A percentile compares a stretch with the other conserved stretches of the same genome.
phyloP scores from a whole-genome alignment of 2,797 vertebrate species.

The Sebastes iracundus region DNA sequence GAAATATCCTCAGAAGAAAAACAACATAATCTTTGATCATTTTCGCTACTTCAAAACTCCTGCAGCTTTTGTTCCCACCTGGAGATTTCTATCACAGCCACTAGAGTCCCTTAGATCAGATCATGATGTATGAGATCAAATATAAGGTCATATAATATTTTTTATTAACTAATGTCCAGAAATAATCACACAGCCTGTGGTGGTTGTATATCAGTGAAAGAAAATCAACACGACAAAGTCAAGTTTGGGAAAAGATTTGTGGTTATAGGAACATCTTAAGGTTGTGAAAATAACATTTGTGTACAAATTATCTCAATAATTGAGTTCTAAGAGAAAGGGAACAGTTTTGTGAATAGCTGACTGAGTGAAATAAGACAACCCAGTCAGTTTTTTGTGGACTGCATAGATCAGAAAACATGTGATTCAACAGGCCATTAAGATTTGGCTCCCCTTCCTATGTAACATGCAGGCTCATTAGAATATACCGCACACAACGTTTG shows the following conservation, averaged over 20 bases:
- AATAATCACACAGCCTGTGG: background rate
- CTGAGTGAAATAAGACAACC: too few relatives aligned
- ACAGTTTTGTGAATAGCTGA: background rate
- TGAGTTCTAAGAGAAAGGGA: background rate
- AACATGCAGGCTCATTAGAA: too few relatives aligned
- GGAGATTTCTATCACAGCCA: background rate
- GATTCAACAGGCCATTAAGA: too few relatives aligned
- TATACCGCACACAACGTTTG: too few relatives aligned
- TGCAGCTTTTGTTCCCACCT: background rate
- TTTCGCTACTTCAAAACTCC: constrained; percentile 17
- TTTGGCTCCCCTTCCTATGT: too few relatives aligned
- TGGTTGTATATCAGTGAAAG: background rate
- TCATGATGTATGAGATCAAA: background rate
- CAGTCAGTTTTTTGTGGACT: too few relatives aligned
- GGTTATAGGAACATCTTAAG: too few relatives aligned
- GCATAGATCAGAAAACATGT: too few relatives aligned
- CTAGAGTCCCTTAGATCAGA: background rate
- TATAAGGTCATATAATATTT: background rate
- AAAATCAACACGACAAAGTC: background rate
- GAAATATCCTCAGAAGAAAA: constrained; percentile 7
- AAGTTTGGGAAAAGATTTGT: background rate
- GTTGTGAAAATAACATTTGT: background rate
- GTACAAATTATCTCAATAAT: background rate
- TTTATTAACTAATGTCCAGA: background rate
- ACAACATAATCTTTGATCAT: constrained; percentile 21